Evolutionary conservation across 2,797 vertebrate genomes (phyloP).

Genomic region (Falco peregrinus): DNA sequence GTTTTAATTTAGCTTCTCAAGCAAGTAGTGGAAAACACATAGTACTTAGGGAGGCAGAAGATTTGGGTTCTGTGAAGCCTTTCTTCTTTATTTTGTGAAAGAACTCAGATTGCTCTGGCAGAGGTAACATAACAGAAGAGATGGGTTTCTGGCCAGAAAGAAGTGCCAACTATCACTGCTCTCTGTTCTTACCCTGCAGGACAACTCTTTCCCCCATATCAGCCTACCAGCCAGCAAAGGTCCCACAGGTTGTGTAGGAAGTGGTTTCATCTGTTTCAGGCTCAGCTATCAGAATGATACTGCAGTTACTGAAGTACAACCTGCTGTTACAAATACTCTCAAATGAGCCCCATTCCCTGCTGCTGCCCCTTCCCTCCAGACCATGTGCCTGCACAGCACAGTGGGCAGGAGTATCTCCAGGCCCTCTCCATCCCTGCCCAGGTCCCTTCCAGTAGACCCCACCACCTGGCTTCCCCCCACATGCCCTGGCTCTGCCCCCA

Average conservation of each 20-base stretch:
- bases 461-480: fast-evolving
- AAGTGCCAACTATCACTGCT: background rate
- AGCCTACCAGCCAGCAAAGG: background rate
- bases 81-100: background rate
- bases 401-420: background rate
- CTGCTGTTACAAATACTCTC: background rate
- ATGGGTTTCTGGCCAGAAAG: background rate
- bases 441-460: background rate
- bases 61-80: background rate
- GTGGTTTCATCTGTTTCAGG: background rate
- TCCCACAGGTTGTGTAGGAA: background rate
- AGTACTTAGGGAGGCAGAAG: background rate
- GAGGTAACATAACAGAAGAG: background rate
- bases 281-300: background rate
- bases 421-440: background rate
- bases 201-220: fast-evolving
- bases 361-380: background rate
- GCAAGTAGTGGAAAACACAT: background rate
- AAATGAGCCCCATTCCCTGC: background rate
- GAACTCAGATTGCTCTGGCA: background rate
- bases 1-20: background rate
- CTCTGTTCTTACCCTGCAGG: background rate
- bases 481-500: background rate
- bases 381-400: background rate
- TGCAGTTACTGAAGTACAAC: background rate